Conservation (phyloP, 2,113 vertebrate species). For the Perognathus longimembris region DNA sequence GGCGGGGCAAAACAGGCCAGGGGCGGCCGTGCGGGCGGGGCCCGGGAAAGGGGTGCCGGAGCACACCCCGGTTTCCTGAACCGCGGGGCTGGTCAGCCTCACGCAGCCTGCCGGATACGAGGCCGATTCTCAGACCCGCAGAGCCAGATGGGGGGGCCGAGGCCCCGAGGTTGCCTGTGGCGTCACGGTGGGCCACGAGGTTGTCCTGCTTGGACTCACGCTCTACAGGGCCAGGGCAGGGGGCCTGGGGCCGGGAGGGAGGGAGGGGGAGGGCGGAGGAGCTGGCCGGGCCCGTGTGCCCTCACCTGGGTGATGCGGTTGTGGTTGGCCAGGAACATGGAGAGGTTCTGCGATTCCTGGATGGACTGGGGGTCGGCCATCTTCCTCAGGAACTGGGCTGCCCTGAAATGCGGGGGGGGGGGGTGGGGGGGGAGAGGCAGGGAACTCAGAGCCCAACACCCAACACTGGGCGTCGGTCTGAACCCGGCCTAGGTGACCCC, state of each 20-base stretch:
- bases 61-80: too few relatives aligned
- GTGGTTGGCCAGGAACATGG: conserved; percentile 99
- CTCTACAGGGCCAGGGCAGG: not conserved
- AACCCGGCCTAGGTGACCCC: too few relatives aligned
- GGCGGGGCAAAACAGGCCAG: accelerated
- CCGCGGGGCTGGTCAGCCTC: too few relatives aligned
- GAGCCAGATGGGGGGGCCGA: not conserved
- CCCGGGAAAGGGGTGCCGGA: not conserved
- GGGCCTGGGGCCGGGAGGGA: not conserved
- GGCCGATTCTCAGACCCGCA: not conserved
- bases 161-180: not conserved
- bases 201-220: too few relatives aligned
- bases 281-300: too few relatives aligned
- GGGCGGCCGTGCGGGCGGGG: too few relatives aligned
- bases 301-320: conserved; percentile 98
- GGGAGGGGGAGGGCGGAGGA: too few relatives aligned
- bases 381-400: conserved; percentile 98
- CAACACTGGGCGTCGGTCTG: not conserved
- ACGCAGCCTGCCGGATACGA: not conserved
- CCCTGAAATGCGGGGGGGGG: conserved; percentile 86
- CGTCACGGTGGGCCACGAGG: too few relatives aligned
- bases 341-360: conserved; percentile 99
- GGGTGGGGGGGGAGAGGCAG: too few relatives aligned
- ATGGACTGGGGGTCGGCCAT: conserved; percentile 99
- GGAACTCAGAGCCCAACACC: too few relatives aligned